Percentiles rank a stretch among this genome's conserved stretches.
phyloP scores from a whole-genome alignment of 2,797 vertebrate species.

The Stomatorhinus walkeri region DNA sequence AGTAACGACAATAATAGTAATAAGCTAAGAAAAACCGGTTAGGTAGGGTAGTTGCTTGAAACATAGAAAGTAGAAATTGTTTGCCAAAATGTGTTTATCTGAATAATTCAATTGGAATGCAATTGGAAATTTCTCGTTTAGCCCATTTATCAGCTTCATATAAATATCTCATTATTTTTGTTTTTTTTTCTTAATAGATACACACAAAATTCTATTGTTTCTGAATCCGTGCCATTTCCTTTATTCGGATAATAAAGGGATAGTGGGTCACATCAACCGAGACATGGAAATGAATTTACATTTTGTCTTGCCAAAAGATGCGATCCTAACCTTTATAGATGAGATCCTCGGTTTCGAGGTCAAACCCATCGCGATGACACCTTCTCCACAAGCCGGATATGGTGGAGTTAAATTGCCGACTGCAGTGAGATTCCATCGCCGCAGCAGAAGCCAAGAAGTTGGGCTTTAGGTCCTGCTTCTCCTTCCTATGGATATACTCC shows the following conservation, averaged over 20 bases:
- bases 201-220: background rate
- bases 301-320: background rate
- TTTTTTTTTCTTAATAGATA: background rate
- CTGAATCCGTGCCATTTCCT: background rate
- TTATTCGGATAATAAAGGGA: background rate
- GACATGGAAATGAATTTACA: background rate
- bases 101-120: background rate
- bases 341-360: conserved; percentile 81
- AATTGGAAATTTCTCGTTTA: background rate
- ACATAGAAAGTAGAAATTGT: background rate
- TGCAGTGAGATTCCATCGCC: conserved; percentile 78
- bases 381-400: conserved; percentile 81
- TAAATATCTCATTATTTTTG: background rate
- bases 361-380: conserved; percentile 80
- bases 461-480: conserved; percentile 43
- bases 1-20: background rate
- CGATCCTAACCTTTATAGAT: conserved; percentile 74
- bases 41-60: background rate
- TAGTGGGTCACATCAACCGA: background rate
- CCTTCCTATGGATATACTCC: conserved; percentile 53
- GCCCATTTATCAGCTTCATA: background rate
- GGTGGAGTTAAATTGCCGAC: conserved; percentile 81
- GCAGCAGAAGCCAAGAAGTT: conserved; percentile 60
- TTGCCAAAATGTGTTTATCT: background rate
- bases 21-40: background rate